Percentiles rank a stretch among this genome's conserved stretches.
These are phyloP conservation scores for Apeira syringaria DNA, from an alignment of 2,888 invertebrate genomes.

Conservation along the genomic window DNA sequence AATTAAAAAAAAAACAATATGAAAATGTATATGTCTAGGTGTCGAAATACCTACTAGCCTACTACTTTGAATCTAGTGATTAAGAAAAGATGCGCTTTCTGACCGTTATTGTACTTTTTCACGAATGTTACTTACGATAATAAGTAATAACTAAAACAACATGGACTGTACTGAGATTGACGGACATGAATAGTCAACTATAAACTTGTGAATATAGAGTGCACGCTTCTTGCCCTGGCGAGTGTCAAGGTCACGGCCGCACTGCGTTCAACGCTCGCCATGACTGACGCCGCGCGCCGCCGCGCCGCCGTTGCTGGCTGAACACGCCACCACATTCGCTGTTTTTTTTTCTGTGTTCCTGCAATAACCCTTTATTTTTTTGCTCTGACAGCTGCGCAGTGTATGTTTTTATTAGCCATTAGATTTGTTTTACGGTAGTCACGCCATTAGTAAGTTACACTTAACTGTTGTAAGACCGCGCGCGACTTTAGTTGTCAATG, in stretches of 20 bases:
- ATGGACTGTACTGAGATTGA: too few species aligned
- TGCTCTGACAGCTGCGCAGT: conserved; percentile 38
- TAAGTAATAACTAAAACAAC: too few species aligned
- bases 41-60: too few species aligned
- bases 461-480: neutral
- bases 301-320: conserved; percentile 14
- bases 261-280: conserved; percentile 37
- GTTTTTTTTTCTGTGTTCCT: conserved; percentile 23
- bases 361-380: conserved; percentile 31
- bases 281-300: neutral
- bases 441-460: conserved; percentile 1
- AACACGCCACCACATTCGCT: conserved; percentile 29
- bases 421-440: conserved; percentile 20
- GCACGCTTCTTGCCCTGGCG: conserved; percentile 38
- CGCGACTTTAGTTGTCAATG: neutral
- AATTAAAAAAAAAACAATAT: too few species aligned
- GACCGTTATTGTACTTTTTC: too few species aligned
- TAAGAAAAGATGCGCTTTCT: too few species aligned
- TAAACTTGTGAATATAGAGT: neutral
- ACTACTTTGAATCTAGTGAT: too few species aligned
- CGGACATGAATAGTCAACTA: neutral
- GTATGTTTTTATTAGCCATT: conserved; percentile 19
- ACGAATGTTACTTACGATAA: too few species aligned
- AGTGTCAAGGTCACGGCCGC: conserved; percentile 58
- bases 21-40: too few species aligned